Conservation (phyloP, 2,113 vertebrate genomes). For the Excalfactoria chinensis region DNA sequence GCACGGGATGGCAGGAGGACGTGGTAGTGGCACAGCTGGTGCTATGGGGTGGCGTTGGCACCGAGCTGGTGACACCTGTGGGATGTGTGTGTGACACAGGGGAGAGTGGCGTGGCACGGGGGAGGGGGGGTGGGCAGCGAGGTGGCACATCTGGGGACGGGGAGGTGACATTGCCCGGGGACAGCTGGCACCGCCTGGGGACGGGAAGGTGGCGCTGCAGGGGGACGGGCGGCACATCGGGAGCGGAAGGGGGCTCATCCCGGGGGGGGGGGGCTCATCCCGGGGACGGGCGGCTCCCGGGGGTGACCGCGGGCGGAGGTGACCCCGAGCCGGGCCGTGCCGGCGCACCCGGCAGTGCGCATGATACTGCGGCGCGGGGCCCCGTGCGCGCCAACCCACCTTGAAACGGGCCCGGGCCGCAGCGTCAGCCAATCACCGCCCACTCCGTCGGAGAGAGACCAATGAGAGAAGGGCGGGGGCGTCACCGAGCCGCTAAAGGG, state of each 20-base stretch:
- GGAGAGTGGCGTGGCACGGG: not conserved
- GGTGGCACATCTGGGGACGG: fast-evolving
- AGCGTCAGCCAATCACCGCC: constrained; percentile 76
- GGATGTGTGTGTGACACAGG: not conserved
- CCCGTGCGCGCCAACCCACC: constrained; percentile 94
- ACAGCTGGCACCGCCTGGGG: too few species aligned
- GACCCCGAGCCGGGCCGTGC: not conserved
- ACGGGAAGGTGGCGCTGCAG: not conserved
- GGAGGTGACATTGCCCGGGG: too few species aligned
- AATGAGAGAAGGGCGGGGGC: constrained; percentile 60
- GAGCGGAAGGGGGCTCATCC: not conserved
- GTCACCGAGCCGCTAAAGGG: constrained; percentile 77
- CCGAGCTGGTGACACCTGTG: fast-evolving
- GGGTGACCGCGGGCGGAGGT: not conserved
- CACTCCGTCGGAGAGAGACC: constrained; percentile 66
- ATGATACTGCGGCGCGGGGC: constrained; percentile 97
- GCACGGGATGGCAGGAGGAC: not conserved
- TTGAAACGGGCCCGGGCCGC: constrained; percentile 83
- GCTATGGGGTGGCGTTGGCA: not conserved
- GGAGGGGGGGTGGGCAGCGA: not conserved
- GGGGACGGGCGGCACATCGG: not conserved
- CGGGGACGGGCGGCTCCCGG: too few species aligned
- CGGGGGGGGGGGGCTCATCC: not conserved
- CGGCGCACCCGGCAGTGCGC: constrained; percentile 85
- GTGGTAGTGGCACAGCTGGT: not conserved